phyloP scores from a whole-genome alignment of 2,113 vertebrate genomes.

The Passer domesticus region DNA sequence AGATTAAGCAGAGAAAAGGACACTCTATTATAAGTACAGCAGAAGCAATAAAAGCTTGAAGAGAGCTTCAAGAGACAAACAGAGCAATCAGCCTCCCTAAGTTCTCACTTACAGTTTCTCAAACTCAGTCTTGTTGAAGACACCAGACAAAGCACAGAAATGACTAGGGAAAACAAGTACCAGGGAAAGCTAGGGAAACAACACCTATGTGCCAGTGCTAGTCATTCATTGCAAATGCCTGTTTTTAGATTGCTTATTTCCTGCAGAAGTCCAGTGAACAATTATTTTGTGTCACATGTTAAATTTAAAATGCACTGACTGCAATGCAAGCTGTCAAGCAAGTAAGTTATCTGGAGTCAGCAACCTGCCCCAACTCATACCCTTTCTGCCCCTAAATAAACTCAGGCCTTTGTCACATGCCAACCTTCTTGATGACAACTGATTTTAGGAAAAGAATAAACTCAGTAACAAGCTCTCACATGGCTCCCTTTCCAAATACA shows the following conservation, averaged over 20 bases:
- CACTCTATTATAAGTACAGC: background rate
- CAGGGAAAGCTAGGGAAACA: background rate
- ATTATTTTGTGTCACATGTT: background rate
- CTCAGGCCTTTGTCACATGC: background rate
- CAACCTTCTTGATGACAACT: background rate
- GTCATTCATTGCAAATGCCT: background rate
- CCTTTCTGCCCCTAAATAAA: background rate
- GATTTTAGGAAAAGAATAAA: background rate
- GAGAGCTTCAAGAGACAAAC: background rate
- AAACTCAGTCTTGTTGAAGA: background rate
- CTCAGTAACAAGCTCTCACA: background rate
- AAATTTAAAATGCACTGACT: background rate
- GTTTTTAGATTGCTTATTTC: background rate
- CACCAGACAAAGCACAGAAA: background rate
- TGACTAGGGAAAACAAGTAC: background rate
- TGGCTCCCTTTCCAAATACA: background rate
- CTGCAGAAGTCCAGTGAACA: accelerated
- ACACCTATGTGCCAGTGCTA: background rate
- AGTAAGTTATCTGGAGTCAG: background rate
- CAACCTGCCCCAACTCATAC: background rate
- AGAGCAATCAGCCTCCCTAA: background rate
- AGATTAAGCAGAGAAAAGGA: background rate
- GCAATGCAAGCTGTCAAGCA: background rate
- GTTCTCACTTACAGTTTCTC: background rate
- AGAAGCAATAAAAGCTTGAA: background rate